A percentile compares a stretch with the other conserved stretches of the same genome.
Conservation (phyloP, 2,888 invertebrate genomes). For the Lasioglossum malachurum region DNA sequence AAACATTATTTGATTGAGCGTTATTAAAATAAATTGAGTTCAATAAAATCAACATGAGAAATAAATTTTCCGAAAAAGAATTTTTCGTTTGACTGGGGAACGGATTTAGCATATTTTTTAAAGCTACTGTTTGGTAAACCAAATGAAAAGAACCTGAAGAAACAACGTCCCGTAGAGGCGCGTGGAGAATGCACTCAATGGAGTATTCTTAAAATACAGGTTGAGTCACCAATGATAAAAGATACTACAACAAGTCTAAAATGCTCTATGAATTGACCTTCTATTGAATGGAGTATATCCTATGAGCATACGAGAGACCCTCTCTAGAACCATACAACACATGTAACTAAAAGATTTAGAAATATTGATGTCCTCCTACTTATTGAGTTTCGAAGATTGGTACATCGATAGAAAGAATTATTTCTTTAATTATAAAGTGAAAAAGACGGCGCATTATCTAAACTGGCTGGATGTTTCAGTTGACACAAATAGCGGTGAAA, state of each 20-base stretch:
- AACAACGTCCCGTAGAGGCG: background rate
- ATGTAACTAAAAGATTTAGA: background rate
- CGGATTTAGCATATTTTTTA: background rate
- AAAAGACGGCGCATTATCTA: background rate
- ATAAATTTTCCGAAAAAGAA: background rate
- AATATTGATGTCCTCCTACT: background rate
- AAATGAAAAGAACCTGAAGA: background rate
- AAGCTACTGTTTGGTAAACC: background rate
- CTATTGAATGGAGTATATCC: conserved; percentile 2
- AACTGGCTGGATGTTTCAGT: background rate
- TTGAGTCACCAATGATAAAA: conserved; percentile 21
- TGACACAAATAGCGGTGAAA: background rate
- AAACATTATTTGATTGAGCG: background rate
- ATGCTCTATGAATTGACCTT: conserved; percentile 9
- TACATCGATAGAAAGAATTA: background rate
- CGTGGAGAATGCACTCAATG: background rate
- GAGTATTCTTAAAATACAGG: conserved; percentile 13
- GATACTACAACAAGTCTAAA: conserved; percentile 2
- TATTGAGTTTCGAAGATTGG: background rate
- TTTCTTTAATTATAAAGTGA: background rate
- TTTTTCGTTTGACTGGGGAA: background rate
- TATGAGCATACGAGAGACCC: background rate
- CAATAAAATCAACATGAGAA: background rate
- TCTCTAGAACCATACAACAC: background rate
- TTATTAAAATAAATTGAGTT: background rate